phyloP scores from a whole-genome alignment of 2,113 vertebrate genomes.

The Coturnix japonica region DNA sequence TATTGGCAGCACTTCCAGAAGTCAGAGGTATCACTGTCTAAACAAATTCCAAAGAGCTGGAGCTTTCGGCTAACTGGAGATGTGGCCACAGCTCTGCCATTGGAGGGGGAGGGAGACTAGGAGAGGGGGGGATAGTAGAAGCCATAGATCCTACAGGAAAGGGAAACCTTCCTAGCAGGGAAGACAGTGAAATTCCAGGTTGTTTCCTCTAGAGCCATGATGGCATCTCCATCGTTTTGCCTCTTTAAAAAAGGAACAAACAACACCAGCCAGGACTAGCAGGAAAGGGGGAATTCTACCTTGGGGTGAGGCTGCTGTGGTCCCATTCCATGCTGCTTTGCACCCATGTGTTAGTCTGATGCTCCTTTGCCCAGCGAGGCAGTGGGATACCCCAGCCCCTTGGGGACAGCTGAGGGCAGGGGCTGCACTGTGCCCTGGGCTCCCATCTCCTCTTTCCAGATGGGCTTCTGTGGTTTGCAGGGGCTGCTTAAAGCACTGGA shows the following conservation, averaged over 20 bases:
- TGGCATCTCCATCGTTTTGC: background rate
- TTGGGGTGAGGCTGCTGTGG: background rate
- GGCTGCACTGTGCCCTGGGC: background rate
- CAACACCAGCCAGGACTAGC: background rate
- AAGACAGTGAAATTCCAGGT: background rate
- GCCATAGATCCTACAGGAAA: background rate
- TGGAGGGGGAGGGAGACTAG: background rate
- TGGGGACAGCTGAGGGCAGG: background rate
- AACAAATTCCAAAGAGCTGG: background rate
- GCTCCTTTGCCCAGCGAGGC: background rate
- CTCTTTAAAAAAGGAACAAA: background rate
- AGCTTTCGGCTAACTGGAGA: background rate
- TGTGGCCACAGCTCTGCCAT: background rate
- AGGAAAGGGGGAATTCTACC: background rate
- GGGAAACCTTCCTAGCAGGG: background rate
- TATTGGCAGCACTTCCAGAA: background rate
- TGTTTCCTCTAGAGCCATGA: background rate
- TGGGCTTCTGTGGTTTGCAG: background rate
- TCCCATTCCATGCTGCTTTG: background rate
- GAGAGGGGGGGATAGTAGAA: background rate
- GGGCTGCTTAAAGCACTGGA: background rate
- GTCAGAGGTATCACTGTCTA: background rate
- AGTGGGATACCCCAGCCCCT: too few species aligned
- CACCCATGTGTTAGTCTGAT: background rate
- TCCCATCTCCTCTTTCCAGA: background rate